These are phyloP conservation scores for Sarotherodon lohbergeri DNA, from an alignment of 2,113 vertebrate genomes.

Conservation along the genomic window DNA sequence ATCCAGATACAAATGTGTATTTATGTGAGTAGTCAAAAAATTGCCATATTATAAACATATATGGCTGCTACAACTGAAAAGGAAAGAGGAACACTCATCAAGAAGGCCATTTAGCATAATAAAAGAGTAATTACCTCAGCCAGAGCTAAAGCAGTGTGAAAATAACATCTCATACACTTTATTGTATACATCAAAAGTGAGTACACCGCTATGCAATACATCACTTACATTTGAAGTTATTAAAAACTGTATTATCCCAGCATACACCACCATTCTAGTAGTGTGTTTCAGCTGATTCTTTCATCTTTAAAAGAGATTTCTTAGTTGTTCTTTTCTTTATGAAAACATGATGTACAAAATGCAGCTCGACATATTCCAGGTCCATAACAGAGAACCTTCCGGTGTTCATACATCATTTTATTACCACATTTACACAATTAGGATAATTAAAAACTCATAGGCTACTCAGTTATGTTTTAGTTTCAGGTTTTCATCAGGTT, in stretches of 20 bases:
- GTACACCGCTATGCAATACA: neutral
- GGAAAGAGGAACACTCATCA: neutral
- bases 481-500: neutral
- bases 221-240: neutral
- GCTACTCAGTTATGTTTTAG: neutral
- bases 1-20: conserved; percentile 1
- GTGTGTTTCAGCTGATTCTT: neutral
- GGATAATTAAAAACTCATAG: neutral
- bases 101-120: neutral
- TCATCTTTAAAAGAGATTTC: neutral
- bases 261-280: neutral
- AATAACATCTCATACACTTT: neutral
- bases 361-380: neutral
- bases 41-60: neutral
- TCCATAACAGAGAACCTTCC: neutral
- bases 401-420: neutral
- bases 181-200: neutral
- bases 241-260: neutral
- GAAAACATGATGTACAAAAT: neutral
- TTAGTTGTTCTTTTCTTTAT: neutral
- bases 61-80: neutral
- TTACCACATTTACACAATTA: neutral
- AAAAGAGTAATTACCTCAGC: neutral
- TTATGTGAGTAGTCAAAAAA: neutral
- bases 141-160: neutral